Base-by-base conservation (phyloP, 2,113 vertebrate species). In the Cephalopholis sonnerati region DNA sequence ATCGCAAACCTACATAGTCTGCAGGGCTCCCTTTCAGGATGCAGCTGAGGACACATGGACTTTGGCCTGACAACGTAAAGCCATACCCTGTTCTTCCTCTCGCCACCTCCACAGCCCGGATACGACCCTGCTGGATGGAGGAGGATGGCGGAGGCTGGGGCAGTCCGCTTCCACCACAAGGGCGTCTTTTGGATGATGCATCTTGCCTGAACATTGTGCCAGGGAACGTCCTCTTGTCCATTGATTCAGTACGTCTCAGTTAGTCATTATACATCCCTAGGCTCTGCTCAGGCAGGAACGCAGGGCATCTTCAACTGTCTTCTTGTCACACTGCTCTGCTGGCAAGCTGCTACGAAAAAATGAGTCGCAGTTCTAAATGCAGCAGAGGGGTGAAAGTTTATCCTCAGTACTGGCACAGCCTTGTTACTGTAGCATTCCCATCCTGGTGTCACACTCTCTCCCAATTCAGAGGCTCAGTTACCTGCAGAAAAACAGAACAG, bases 11-110 rank as follows among this genome's bases (percentile, higher is more conserved):
- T 1, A 99, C 97, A 6, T 97, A 97, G 88, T 99, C 97, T 0
- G 98, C 97, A 0, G 98, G 98, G 86, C 98, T 98, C 24, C 98
- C 98, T 80, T 98, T 96, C 78, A 99, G 84, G 80, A 99, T 96
- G 15, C 97, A 96, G 87, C 96, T 97, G 54, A 99, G 96, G 81
- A 98, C 85, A 70, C 98, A 99, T 1, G 98, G 98, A 9, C 96
- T 96, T 91, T 99, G 98, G 22, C 98, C 98, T 0, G 97, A 95
- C 12, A 99, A 95, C 0, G 98, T 99, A 82, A 99, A 99, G 0
- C 98, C 98, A 10, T 99, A 99, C 13, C 98, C 98, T 0, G 97
- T 95, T 76, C 97, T 93, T 24, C 98, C 97, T 62, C 98, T 94
- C 0, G 98, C 98, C 36, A 99, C 97, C 89, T 99, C 98, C 87